Percentiles rank a stretch among this genome's conserved stretches.
Evolutionary conservation across 2,113 vertebrate genomes (phyloP).

Genomic region (Mastomys coucha): DNA sequence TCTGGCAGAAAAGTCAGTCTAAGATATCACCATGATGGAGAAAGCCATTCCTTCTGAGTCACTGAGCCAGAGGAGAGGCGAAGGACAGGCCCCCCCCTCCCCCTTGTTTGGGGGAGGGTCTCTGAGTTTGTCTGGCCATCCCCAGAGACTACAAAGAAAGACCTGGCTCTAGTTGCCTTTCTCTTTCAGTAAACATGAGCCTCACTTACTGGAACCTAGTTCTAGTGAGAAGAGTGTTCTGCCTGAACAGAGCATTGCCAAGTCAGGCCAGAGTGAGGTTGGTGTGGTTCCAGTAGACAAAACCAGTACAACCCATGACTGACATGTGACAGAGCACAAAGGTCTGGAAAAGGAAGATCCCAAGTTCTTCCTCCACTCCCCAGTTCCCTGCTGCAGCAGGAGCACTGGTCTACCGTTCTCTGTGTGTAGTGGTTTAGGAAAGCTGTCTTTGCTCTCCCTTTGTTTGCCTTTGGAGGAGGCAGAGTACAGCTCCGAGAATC

Average conservation of each 20-base stretch:
- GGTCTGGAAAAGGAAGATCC: not conserved
- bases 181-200: not conserved
- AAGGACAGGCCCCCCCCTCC: fast-evolving
- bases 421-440: conserved; percentile 55
- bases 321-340: conserved; percentile 27
- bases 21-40: not conserved
- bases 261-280: conserved; percentile 12
- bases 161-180: conserved; percentile 44
- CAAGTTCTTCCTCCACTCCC: conserved; percentile 40
- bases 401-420: conserved; percentile 10
- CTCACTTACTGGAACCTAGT: conserved; percentile 37
- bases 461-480: conserved; percentile 27
- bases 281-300: conserved; percentile 4
- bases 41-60: not conserved
- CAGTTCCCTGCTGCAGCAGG: not conserved
- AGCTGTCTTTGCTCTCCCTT: conserved; percentile 41
- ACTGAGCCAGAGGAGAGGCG: not conserved
- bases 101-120: not conserved
- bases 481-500: not conserved
- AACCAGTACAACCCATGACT: conserved; percentile 13
- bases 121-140: not conserved
- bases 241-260: not conserved
- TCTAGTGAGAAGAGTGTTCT: not conserved
- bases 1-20: not conserved
- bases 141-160: not conserved